phyloP scores from a whole-genome alignment of 1,140 invertebrate genomes.

The Tribolium madens region DNA sequence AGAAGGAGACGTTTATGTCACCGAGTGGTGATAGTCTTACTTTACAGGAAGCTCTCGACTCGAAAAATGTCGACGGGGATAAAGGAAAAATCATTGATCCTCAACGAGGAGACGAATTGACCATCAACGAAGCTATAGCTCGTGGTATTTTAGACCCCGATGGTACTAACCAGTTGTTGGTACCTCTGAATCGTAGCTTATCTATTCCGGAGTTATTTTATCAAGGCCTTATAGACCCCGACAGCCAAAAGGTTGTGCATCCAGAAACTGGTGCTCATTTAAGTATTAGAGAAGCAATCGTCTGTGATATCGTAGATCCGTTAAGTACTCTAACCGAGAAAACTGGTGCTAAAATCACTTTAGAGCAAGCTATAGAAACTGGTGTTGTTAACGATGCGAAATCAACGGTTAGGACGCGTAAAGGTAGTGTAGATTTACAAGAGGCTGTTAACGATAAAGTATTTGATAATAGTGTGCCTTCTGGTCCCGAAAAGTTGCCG shows the following conservation, averaged over 20 bases:
- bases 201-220: constrained; percentile 84
- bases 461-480: constrained; percentile 67
- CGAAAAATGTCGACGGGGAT: constrained; percentile 80
- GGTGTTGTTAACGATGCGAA: constrained; percentile 81
- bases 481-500: constrained; percentile 66
- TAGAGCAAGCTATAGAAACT: constrained; percentile 83
- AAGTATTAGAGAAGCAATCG: constrained; percentile 83
- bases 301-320: constrained; percentile 89
- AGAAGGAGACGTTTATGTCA: constrained; percentile 70
- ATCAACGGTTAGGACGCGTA: constrained; percentile 76
- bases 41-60: constrained; percentile 81
- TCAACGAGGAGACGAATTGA: constrained; percentile 81
- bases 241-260: constrained; percentile 86
- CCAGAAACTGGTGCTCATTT: constrained; percentile 86
- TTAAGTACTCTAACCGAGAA: constrained; percentile 74
- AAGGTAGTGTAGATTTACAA: constrained; percentile 76
- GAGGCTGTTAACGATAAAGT: constrained; percentile 77
- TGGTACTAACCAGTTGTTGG: constrained; percentile 79
- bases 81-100: constrained; percentile 87
- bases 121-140: constrained; percentile 86
- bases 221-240: constrained; percentile 85
- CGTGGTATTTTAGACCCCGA: constrained; percentile 86
- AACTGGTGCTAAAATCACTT: constrained; percentile 74
- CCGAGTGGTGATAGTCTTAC: constrained; percentile 73
- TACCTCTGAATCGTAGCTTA: constrained; percentile 85